Evolutionary conservation across 1,140 invertebrate species (phyloP).

Genomic region (Drosophila dunni): DNA sequence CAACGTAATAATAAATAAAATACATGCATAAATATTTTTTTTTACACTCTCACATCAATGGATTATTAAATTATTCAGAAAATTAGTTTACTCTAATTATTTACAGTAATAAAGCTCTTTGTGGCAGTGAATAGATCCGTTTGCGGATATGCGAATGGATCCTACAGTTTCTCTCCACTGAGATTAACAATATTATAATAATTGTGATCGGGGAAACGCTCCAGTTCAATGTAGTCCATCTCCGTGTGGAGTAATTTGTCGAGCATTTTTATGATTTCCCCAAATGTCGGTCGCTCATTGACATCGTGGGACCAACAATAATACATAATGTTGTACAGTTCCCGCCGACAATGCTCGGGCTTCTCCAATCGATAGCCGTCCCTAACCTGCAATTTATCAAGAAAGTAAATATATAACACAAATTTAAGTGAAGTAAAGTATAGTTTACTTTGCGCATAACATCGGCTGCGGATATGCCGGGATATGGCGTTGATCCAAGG

Average conservation of each 20-base stretch:
- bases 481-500: slow-evolving; percentile 95
- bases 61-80: too few species aligned
- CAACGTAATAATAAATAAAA: slow-evolving; percentile 18
- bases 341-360: slow-evolving; percentile 94
- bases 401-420: slow-evolving; percentile 24
- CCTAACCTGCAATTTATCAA: slow-evolving; percentile 86
- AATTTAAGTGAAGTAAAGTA: not conserved
- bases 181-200: slow-evolving; percentile 96
- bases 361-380: slow-evolving; percentile 94
- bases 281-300: slow-evolving; percentile 90
- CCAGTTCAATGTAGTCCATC: slow-evolving; percentile 96
- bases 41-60: not conserved
- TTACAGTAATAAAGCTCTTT: slow-evolving; percentile 60
- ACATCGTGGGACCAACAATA: slow-evolving; percentile 96
- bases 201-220: slow-evolving; percentile 96
- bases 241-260: slow-evolving; percentile 94
- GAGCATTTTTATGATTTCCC: slow-evolving; percentile 91
- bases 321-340: slow-evolving; percentile 97
- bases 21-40: slow-evolving; percentile 24
- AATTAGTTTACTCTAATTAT: slow-evolving; percentile 11
- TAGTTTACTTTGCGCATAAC: slow-evolving; percentile 89
- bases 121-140: slow-evolving; percentile 49
- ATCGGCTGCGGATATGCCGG: slow-evolving; percentile 92
- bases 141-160: not conserved
- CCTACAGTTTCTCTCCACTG: slow-evolving; percentile 92